Evolutionary conservation across 2,888 invertebrate species (phyloP).

Genomic region (Epistrophe grossulariae): DNA sequence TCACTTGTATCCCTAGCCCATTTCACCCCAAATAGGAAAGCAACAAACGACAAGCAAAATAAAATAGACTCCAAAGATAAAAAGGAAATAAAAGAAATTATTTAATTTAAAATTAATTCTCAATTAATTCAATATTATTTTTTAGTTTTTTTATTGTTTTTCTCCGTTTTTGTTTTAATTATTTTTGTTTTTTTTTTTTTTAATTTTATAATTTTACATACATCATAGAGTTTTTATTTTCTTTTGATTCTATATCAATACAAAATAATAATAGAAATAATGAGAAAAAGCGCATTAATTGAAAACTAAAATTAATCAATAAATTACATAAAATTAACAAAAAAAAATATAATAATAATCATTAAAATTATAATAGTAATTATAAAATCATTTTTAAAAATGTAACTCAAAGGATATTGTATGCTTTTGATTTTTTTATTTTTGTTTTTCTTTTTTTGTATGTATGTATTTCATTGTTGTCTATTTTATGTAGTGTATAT

Average conservation of each 20-base stretch:
- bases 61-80: not conserved
- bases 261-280: slow-evolving; percentile 76
- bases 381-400: slow-evolving; percentile 70
- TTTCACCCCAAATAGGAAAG: not conserved
- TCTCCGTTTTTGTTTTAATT: slow-evolving; percentile 49
- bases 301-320: slow-evolving; percentile 78
- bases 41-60: slow-evolving; percentile 3
- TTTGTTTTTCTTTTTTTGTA: slow-evolving; percentile 63
- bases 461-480: slow-evolving; percentile 68
- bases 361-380: slow-evolving; percentile 61
- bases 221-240: slow-evolving; percentile 64
- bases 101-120: slow-evolving; percentile 67
- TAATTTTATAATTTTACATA: slow-evolving; percentile 68
- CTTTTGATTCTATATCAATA: slow-evolving; percentile 66
- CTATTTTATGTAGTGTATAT: slow-evolving; percentile 42
- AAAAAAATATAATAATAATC: slow-evolving; percentile 70
- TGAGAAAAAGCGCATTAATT: slow-evolving; percentile 76
- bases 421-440: slow-evolving; percentile 54
- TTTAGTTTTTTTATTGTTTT: slow-evolving; percentile 59
- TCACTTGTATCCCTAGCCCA: not conserved
- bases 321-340: slow-evolving; percentile 77
- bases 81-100: slow-evolving; percentile 51
- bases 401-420: slow-evolving; percentile 65
- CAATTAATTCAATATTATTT: slow-evolving; percentile 72
- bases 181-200: slow-evolving; percentile 69